These are phyloP conservation scores for Psittacara wagleri DNA, from an alignment of 2,113 vertebrate species.

Conservation along the genomic window DNA sequence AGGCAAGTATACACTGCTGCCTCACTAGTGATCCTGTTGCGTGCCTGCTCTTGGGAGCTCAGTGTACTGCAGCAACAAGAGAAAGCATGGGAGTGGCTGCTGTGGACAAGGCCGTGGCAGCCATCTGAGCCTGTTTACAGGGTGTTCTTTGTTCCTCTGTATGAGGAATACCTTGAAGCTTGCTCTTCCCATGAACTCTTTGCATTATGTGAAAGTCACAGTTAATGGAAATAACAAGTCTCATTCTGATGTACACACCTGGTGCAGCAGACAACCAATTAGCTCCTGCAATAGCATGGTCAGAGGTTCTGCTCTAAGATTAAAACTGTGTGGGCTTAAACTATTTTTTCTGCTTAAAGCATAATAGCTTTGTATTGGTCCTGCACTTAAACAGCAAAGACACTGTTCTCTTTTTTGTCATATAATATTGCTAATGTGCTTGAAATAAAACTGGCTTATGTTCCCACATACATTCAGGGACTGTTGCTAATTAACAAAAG, in stretches of 20 bases:
- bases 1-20: neutral
- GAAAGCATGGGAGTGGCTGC: neutral
- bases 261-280: neutral
- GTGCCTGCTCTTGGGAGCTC: neutral
- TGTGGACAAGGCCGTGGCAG: neutral
- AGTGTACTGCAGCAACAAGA: neutral
- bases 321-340: neutral
- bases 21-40: neutral
- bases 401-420: neutral
- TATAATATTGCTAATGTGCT: neutral
- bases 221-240: neutral
- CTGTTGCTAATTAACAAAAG: neutral
- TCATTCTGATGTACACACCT: neutral
- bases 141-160: neutral
- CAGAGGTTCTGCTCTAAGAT: neutral
- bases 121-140: neutral
- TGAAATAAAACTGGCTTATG: neutral
- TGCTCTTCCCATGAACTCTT: neutral
- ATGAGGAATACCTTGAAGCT: neutral
- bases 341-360: neutral
- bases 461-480: neutral
- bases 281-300: neutral
- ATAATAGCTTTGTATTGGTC: neutral
- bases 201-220: neutral
- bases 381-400: neutral